Evolutionary conservation across 1,140 invertebrate genomes (phyloP).

Genomic region (Eupristina koningsbergeri): DNA sequence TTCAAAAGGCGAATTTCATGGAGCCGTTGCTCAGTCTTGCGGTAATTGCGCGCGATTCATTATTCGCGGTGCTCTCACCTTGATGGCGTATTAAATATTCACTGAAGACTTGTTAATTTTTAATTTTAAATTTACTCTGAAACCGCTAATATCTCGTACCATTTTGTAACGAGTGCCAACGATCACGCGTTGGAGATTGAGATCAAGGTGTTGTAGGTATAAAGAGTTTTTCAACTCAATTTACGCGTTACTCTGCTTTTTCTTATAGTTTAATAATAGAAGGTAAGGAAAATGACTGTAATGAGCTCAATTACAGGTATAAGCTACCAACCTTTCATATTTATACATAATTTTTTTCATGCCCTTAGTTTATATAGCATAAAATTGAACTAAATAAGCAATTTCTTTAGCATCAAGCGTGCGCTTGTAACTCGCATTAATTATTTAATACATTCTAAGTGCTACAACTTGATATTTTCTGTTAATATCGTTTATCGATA

Average conservation of each 20-base stretch:
- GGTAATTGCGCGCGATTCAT: background rate
- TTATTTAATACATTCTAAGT: background rate
- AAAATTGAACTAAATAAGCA: background rate
- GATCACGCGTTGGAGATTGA: background rate
- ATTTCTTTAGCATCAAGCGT: background rate
- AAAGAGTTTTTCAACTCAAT: background rate
- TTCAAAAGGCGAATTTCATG: background rate
- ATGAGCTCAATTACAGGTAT: background rate
- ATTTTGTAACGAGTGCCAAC: background rate
- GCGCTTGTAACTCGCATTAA: too few relatives aligned
- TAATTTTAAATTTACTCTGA: background rate
- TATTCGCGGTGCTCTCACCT: background rate
- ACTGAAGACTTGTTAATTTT: background rate
- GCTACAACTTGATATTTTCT: background rate
- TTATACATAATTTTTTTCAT: background rate
- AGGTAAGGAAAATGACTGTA: background rate
- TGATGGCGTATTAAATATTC: background rate
- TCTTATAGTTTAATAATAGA: background rate
- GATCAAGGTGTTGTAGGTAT: conserved; percentile 23
- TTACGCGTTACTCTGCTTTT: background rate
- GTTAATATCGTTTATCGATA: background rate
- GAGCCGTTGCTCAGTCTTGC: background rate
- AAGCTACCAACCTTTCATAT: background rate
- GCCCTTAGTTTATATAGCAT: background rate
- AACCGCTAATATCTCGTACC: background rate